phyloP scores from a whole-genome alignment of 2,888 invertebrate genomes.

The Agrilus mali region DNA sequence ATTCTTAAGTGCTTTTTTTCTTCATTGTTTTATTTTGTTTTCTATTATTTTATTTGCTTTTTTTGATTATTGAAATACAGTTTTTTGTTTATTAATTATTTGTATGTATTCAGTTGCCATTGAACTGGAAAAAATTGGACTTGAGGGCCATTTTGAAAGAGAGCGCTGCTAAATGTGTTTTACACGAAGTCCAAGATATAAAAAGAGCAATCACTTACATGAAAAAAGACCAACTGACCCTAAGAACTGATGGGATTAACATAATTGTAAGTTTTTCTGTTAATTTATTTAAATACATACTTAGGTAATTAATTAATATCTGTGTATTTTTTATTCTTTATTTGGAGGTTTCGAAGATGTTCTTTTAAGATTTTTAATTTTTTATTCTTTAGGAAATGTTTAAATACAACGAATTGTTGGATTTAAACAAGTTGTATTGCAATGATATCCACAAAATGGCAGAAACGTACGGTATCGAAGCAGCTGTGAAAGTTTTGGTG shows the following conservation, averaged over 20 bases:
- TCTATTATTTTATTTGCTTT: slow-evolving; percentile 1
- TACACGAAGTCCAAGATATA: slow-evolving; percentile 71
- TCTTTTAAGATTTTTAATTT: slow-evolving; percentile 1
- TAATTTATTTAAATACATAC: neutral
- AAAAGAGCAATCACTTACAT: slow-evolving; percentile 72
- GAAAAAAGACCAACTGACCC: slow-evolving; percentile 46
- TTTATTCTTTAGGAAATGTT: slow-evolving; percentile 59
- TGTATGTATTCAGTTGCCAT: slow-evolving; percentile 36
- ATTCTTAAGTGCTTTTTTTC: neutral
- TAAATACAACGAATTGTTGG: slow-evolving; percentile 62
- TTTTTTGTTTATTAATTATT: slow-evolving; percentile 11
- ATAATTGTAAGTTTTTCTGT: slow-evolving; percentile 44
- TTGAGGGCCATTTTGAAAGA: slow-evolving; percentile 61
- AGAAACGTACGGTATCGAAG: slow-evolving; percentile 89
- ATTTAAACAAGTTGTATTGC: slow-evolving; percentile 73
- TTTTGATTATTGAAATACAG: slow-evolving; percentile 7
- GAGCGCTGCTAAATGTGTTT: slow-evolving; percentile 55
- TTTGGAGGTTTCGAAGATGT: neutral
- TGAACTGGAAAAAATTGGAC: slow-evolving; percentile 56
- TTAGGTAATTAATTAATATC: neutral
- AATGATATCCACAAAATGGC: slow-evolving; percentile 92
- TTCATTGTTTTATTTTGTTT: slow-evolving; percentile 1
- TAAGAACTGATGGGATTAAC: slow-evolving; percentile 95
- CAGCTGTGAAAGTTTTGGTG: slow-evolving; percentile 80
- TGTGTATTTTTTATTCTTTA: neutral